Evolutionary conservation across 2,113 vertebrate species (phyloP).

Genomic region (Hyperopisus bebe): DNA sequence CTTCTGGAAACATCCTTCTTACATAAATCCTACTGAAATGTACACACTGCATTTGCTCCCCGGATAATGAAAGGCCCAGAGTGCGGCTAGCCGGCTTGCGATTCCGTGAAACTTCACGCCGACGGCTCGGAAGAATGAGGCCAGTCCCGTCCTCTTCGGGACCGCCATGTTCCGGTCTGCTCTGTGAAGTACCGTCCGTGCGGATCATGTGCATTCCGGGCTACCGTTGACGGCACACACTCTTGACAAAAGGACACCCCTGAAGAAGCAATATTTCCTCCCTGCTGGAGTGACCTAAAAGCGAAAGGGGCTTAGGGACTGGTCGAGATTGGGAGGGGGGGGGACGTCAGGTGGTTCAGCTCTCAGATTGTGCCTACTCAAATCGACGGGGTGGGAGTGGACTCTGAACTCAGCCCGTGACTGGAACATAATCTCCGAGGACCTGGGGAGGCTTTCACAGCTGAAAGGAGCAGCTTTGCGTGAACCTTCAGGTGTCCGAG

Average conservation of each 20-base stretch:
- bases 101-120: neutral
- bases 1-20: neutral
- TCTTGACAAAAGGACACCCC: slow-evolving; percentile 15
- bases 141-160: neutral
- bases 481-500: neutral
- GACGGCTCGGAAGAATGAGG: neutral
- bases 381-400: neutral
- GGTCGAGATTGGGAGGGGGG: neutral
- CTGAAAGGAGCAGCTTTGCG: neutral
- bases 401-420: neutral
- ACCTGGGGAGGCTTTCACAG: neutral
- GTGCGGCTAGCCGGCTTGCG: neutral
- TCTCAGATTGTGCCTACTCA: neutral
- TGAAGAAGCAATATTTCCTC: slow-evolving; percentile 23
- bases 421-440: neutral
- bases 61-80: neutral
- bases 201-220: neutral
- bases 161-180: neutral
- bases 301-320: neutral
- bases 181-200: neutral
- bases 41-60: neutral
- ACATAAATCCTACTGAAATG: neutral
- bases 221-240: neutral
- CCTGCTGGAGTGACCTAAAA: slow-evolving; percentile 14
- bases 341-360: neutral